Evolutionary conservation across 2,113 vertebrate genomes (phyloP).

Genomic region (Ameiurus melas): DNA sequence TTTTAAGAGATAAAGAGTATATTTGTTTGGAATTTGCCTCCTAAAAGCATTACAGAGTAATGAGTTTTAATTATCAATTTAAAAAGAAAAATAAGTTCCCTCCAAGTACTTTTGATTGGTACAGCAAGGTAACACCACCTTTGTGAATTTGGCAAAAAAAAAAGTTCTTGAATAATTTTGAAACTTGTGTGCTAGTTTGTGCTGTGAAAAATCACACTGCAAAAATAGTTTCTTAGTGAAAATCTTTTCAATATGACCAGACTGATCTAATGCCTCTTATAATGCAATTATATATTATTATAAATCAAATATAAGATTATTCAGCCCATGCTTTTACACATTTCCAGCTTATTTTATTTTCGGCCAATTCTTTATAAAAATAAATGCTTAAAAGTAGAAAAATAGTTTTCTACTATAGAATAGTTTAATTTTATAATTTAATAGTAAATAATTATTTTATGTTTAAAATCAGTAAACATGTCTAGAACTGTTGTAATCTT

Average conservation of each 20-base stretch:
- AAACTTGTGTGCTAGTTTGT: background rate
- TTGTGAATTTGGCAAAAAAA: background rate
- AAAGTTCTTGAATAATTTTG: background rate
- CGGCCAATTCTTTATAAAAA: background rate
- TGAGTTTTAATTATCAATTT: background rate
- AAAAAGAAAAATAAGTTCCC: background rate
- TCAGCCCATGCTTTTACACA: background rate
- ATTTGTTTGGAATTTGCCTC: background rate
- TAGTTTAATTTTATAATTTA: too few species aligned
- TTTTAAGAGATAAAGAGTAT: background rate
- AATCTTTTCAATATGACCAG: too few species aligned
- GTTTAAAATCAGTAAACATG: background rate
- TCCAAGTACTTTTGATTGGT: background rate
- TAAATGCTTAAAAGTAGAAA: background rate
- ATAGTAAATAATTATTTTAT: background rate
- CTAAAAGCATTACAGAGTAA: background rate
- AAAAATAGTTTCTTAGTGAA: background rate
- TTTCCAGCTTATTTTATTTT: background rate
- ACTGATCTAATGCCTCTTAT: background rate
- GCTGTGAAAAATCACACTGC: slow-evolving; percentile 1
- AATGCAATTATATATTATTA: background rate
- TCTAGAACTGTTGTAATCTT: background rate
- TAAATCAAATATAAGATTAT: background rate
- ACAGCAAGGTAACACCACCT: background rate
- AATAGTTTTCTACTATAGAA: background rate